A percentile compares a stretch with the other conserved stretches of the same genome.
Conservation (phyloP, 1,140 invertebrate species). For the Tenebrio molitor region DNA sequence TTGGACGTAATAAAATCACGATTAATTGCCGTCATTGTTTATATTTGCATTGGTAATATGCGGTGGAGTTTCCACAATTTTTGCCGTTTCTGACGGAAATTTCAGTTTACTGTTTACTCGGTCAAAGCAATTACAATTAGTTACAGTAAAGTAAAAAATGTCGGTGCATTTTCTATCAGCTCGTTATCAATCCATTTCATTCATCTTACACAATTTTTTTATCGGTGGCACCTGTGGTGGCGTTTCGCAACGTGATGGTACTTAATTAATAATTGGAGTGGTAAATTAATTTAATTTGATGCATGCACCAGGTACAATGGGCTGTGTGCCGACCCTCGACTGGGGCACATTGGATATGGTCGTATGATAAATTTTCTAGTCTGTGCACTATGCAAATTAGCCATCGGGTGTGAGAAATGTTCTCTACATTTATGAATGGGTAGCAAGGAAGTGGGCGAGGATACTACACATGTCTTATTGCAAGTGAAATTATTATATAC, state of each 20-base stretch:
- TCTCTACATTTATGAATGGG: constrained; percentile 43
- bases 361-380: constrained; percentile 29
- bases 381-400: constrained; percentile 44
- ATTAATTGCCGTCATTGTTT: constrained; percentile 5
- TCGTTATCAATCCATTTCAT: not conserved
- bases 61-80: constrained; percentile 30
- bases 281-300: constrained; percentile 8
- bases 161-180: not conserved
- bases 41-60: constrained; percentile 26
- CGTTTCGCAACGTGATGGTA: constrained; percentile 13
- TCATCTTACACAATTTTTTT: constrained; percentile 11
- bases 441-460: constrained; percentile 40
- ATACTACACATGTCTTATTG: constrained; percentile 44
- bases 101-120: not conserved
- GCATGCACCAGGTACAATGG: not conserved
- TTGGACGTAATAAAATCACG: constrained; percentile 5
- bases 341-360: constrained; percentile 19
- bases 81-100: constrained; percentile 2
- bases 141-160: not conserved
- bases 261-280: not conserved
- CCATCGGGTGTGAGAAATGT: constrained; percentile 47
- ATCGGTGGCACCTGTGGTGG: not conserved
- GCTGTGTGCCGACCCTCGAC: constrained; percentile 10
- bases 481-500: constrained; percentile 35
- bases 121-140: constrained; percentile 12